Conservation (phyloP, 2,113 vertebrate genomes). For the Pterophyllum scalare region DNA sequence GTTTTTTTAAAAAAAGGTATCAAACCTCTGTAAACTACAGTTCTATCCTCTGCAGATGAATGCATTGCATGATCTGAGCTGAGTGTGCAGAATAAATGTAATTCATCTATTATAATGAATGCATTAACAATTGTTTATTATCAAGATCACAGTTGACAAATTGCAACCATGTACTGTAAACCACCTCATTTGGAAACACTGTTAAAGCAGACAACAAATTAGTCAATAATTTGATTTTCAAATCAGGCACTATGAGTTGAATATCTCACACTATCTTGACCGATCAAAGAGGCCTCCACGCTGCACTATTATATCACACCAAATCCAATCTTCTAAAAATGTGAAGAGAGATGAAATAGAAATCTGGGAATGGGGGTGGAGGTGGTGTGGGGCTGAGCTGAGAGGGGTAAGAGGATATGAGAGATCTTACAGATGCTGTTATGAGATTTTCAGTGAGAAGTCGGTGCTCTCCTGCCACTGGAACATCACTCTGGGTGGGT, state of each 20-base stretch:
- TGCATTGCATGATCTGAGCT: background rate
- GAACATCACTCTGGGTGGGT: constrained; percentile 47
- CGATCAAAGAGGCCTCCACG: constrained; percentile 47
- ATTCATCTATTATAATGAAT: constrained; percentile 2
- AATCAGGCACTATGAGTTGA: constrained; percentile 2
- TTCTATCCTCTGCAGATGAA: background rate
- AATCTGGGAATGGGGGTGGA: background rate
- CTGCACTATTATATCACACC: constrained; percentile 42
- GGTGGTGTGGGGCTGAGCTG: background rate
- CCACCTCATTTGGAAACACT: background rate
- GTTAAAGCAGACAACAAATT: constrained; percentile 28
- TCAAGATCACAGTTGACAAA: background rate
- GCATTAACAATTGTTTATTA: constrained; percentile 6
- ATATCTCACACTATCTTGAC: constrained; percentile 5
- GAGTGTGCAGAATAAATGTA: background rate
- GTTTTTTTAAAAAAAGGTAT: constrained; percentile 2
- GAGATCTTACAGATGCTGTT: constrained; percentile 57
- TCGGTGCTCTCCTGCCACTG: constrained; percentile 52
- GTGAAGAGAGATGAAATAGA: constrained; percentile 31
- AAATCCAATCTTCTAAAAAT: constrained; percentile 56
- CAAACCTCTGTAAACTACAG: background rate
- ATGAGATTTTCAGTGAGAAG: constrained; percentile 57
- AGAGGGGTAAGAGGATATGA: constrained; percentile 53
- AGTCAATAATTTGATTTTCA: constrained; percentile 9
- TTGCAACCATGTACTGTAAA: background rate